phyloP scores from a whole-genome alignment of 2,797 vertebrate species.

The Gymnoscopelus microlampas region DNA sequence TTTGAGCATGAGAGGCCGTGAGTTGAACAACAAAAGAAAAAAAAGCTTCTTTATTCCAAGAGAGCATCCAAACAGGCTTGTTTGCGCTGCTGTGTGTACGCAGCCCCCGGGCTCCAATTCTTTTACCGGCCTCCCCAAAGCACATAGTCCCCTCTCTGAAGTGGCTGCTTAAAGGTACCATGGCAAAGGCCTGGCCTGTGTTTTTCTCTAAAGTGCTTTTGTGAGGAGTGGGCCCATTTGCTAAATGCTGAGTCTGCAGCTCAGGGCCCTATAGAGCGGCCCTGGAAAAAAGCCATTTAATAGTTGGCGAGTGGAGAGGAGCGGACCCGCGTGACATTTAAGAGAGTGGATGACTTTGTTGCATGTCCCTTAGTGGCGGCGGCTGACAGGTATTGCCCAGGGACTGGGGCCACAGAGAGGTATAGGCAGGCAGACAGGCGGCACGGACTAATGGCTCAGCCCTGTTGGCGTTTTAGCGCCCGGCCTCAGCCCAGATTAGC shows the following conservation, averaged over 20 bases:
- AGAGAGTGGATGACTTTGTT: slow-evolving; percentile 56
- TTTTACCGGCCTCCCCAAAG: slow-evolving; percentile 54
- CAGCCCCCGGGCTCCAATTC: slow-evolving; percentile 25
- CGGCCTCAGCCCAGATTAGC: slow-evolving; percentile 30
- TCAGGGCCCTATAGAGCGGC: slow-evolving; percentile 52
- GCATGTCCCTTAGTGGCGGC: slow-evolving; percentile 35
- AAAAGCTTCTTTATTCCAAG: slow-evolving; percentile 20
- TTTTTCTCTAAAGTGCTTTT: slow-evolving; percentile 77
- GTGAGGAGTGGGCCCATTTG: slow-evolving; percentile 74
- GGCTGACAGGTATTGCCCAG: slow-evolving; percentile 36
- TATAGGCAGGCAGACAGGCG: slow-evolving; percentile 8
- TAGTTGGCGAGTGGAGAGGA: slow-evolving; percentile 55
- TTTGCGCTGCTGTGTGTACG: slow-evolving; percentile 39
- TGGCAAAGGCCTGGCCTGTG: slow-evolving; percentile 19
- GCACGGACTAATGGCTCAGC: slow-evolving; percentile 41
- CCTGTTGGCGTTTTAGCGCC: slow-evolving; percentile 24
- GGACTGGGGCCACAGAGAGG: slow-evolving; percentile 13
- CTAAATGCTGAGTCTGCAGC: slow-evolving; percentile 79
- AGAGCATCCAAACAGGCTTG: slow-evolving; percentile 35
- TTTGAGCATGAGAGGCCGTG: slow-evolving; percentile 2
- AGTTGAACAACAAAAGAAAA: slow-evolving; percentile 6
- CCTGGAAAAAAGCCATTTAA: slow-evolving; percentile 77
- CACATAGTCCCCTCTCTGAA: slow-evolving; percentile 58
- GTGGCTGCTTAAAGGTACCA: slow-evolving; percentile 54
- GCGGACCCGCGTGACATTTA: slow-evolving; percentile 49